These are phyloP conservation scores for Microtus pennsylvanicus DNA, from an alignment of 2,113 vertebrate species.

Conservation along the genomic window DNA sequence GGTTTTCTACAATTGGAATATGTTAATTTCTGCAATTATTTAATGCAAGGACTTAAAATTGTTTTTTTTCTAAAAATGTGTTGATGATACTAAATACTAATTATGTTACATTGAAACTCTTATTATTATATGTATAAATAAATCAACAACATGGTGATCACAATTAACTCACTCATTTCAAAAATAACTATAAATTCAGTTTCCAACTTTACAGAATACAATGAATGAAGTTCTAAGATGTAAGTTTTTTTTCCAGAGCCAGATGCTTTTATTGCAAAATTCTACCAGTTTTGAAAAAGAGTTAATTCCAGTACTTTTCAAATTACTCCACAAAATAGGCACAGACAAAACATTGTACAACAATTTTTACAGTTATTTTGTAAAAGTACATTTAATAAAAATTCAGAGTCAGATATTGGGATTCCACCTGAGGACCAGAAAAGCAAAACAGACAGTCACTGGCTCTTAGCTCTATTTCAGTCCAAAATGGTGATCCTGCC, in stretches of 20 bases:
- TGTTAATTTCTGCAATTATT: not conserved
- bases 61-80: not conserved
- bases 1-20: not conserved
- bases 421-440: no score
- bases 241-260: no score
- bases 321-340: not conserved
- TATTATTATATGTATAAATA: not conserved
- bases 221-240: not conserved
- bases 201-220: not conserved
- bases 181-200: not conserved
- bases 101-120: not conserved
- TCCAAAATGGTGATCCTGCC: no score
- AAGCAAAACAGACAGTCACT: no score
- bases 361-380: not conserved
- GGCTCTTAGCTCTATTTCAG: no score
- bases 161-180: not conserved
- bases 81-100: not conserved
- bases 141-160: not conserved
- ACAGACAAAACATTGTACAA: not conserved
- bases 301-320: not conserved
- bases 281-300: not conserved
- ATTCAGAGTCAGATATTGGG: no score
- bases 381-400: no score
- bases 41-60: not conserved
- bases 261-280: not conserved